Evolutionary conservation across 2,888 invertebrate species (phyloP).

Genomic region (Lithophane leautieri): DNA sequence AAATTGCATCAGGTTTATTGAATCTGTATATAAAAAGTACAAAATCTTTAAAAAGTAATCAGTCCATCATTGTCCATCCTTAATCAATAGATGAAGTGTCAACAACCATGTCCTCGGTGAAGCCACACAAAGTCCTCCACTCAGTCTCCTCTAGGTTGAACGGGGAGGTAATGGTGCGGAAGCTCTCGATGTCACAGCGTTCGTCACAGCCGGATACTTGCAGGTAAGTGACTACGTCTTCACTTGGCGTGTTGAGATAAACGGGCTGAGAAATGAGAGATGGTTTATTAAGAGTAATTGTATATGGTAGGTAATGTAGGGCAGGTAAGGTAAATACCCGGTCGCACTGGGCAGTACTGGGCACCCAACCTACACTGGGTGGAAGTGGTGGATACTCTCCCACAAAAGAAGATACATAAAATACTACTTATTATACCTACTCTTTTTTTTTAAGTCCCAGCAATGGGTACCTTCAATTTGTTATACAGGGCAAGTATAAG

Average conservation of each 20-base stretch:
- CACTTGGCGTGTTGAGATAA: conserved; percentile 68
- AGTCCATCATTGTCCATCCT: neutral
- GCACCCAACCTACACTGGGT: too few relatives aligned
- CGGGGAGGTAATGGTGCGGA: conserved; percentile 63
- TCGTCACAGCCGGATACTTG: conserved; percentile 68
- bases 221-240: conserved; percentile 61
- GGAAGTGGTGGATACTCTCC: neutral
- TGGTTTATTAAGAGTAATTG: too few relatives aligned
- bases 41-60: neutral
- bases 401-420: neutral
- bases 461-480: too few relatives aligned
- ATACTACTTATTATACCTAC: too few relatives aligned
- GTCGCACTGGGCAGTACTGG: neutral
- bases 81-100: conserved; percentile 68
- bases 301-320: too few relatives aligned
- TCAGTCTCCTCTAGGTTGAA: conserved; percentile 54
- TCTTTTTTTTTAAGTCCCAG: too few relatives aligned
- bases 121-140: conserved; percentile 71
- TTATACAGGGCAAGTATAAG: too few relatives aligned
- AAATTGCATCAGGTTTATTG: conserved; percentile 13
- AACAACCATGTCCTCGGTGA: conserved; percentile 57
- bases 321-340: neutral
- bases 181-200: conserved; percentile 69
- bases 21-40: neutral
- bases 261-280: conserved; percentile 66